Percentiles rank a stretch among this genome's conserved stretches.
Conservation (phyloP, 2,797 vertebrate species). For the Xiphophorus birchmanni region DNA sequence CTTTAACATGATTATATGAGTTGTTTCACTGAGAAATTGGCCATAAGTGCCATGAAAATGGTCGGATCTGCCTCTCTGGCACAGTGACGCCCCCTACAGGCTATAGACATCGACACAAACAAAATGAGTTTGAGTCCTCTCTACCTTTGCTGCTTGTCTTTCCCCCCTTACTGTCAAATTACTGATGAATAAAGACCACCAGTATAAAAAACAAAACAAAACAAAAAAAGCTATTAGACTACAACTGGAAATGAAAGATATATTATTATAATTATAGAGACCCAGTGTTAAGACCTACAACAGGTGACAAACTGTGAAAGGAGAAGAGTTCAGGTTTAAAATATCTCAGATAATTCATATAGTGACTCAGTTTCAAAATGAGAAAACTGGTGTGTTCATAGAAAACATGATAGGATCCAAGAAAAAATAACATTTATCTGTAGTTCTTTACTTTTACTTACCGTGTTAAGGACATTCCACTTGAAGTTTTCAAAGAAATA, state of each 20-base stretch:
- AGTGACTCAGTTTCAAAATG: background rate
- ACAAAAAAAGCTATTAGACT: background rate
- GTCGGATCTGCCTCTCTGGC: too few relatives aligned
- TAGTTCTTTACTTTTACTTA: background rate
- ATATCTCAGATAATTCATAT: background rate
- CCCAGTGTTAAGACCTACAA: background rate
- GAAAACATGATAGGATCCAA: background rate
- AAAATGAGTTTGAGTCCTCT: too few relatives aligned
- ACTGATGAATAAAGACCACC: too few relatives aligned
- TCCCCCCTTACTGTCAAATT: too few relatives aligned
- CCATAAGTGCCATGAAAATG: too few relatives aligned
- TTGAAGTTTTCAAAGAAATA: background rate
- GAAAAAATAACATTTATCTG: background rate
- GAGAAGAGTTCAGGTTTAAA: background rate
- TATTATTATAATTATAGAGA: too few relatives aligned
- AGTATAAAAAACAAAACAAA: too few relatives aligned
- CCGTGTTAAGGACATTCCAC: fast-evolving
- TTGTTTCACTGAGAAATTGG: too few relatives aligned
- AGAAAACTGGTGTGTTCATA: background rate
- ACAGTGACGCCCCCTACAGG: too few relatives aligned
- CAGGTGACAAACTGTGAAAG: background rate
- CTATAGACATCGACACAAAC: too few relatives aligned
- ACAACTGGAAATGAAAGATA: background rate
- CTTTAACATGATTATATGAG: too few relatives aligned
- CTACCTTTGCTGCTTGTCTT: too few relatives aligned